Evolutionary conservation across 2,888 invertebrate genomes (phyloP).

Genomic region (Spilarctia lutea): DNA sequence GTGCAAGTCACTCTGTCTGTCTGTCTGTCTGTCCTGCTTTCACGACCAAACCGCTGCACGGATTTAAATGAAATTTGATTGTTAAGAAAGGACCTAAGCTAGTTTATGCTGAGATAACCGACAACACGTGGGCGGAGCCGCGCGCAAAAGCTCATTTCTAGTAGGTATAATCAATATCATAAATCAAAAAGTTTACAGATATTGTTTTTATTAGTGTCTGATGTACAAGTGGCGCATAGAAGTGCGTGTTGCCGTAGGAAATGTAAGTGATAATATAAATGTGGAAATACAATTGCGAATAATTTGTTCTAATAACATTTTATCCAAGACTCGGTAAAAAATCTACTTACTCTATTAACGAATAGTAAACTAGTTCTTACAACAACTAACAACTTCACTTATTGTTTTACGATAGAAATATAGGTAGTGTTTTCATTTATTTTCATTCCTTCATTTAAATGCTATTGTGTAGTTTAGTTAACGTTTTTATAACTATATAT

Average conservation of each 20-base stretch:
- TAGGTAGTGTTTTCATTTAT: neutral
- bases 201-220: neutral
- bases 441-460: neutral
- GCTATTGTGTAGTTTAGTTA: neutral
- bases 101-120: too few relatives aligned
- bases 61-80: too few relatives aligned
- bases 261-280: neutral
- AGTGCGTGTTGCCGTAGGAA: neutral
- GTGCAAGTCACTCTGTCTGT: too few relatives aligned
- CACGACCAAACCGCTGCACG: too few relatives aligned
- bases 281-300: neutral
- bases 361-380: neutral
- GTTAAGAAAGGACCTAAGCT: too few relatives aligned
- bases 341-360: neutral
- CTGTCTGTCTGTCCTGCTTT: too few relatives aligned
- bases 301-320: neutral
- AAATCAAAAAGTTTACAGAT: neutral
- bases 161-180: neutral
- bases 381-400: neutral
- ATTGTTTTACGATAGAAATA: too few relatives aligned
- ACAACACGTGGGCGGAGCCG: too few relatives aligned
- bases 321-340: neutral
- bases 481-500: neutral
- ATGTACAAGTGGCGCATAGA: neutral
- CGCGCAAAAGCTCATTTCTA: too few relatives aligned